Evolutionary conservation across 2,888 invertebrate genomes (phyloP).

Genomic region (Cordylochernes scorpioides): DNA sequence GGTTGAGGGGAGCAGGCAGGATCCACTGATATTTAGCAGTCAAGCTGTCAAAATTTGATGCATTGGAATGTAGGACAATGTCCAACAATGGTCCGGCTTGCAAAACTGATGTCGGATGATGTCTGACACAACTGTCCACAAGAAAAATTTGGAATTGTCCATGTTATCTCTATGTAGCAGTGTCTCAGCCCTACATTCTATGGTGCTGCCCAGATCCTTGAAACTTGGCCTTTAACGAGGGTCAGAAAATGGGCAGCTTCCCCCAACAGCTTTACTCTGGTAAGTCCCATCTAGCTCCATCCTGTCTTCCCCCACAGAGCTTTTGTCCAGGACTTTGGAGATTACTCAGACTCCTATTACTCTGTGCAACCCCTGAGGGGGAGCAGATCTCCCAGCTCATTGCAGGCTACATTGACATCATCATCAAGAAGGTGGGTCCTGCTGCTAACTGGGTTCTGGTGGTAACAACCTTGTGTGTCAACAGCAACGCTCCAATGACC

Average conservation of each 20-base stretch:
- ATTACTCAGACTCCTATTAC: conserved; percentile 94
- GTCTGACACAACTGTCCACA: no score
- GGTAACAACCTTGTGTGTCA: not conserved
- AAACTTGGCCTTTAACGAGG: conserved; percentile 91
- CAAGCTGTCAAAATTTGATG: no score
- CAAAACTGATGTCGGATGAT: no score
- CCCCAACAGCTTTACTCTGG: conserved; percentile 84
- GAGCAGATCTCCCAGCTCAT: conserved; percentile 95
- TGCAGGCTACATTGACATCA: conserved; percentile 97
- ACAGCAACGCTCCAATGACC: conserved; percentile 73
- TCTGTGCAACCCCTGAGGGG: conserved; percentile 94
- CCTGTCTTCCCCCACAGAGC: no score
- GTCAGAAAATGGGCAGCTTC: conserved; percentile 94
- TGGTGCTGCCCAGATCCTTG: conserved; percentile 31
- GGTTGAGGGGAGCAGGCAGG: no score
- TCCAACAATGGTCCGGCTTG: no score
- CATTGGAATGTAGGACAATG: no score
- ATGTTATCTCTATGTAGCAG: no score
- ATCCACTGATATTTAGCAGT: no score
- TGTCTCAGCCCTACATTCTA: no score
- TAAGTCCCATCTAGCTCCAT: no score
- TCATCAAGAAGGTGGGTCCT: conserved; percentile 50
- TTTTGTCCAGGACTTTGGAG: conserved; percentile 58
- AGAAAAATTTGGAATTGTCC: no score
- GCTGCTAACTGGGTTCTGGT: not conserved